Evolutionary conservation across 1,140 invertebrate species (phyloP).

Genomic region (Monomorium pharaonis): DNA sequence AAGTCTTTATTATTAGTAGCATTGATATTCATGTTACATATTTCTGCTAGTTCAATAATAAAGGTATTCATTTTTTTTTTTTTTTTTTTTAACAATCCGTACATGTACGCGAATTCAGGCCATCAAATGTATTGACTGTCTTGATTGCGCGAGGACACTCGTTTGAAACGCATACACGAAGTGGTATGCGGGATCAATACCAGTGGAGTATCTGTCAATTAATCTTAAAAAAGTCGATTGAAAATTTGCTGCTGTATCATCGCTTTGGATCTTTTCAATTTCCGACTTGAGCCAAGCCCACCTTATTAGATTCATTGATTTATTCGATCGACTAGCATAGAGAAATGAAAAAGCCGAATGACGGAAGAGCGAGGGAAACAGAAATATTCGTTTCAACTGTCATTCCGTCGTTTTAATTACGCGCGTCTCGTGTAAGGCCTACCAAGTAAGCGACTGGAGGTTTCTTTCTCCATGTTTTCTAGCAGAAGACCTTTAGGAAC

Average conservation of each 20-base stretch:
- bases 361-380: not conserved
- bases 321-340: conserved; percentile 51
- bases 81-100: conserved; percentile 38
- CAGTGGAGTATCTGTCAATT: conserved; percentile 64
- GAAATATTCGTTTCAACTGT: conserved; percentile 36
- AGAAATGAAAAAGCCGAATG: conserved; percentile 53
- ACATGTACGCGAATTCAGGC: conserved; percentile 39
- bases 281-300: conserved; percentile 50
- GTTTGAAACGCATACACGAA: conserved; percentile 46
- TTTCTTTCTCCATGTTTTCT: not conserved
- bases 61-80: conserved; percentile 16
- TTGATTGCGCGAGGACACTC: conserved; percentile 39
- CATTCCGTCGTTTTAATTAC: conserved; percentile 48
- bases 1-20: not conserved
- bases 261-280: conserved; percentile 67
- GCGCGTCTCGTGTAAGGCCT: conserved; percentile 6
- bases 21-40: not conserved
- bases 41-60: conserved; percentile 3
- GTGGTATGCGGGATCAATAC: conserved; percentile 51
- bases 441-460: not conserved
- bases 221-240: conserved; percentile 67
- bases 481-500: not conserved
- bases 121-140: conserved; percentile 46
- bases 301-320: conserved; percentile 71
- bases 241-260: conserved; percentile 62